phyloP scores from a whole-genome alignment of 2,797 vertebrate species.

The Phylloscopus collybita region DNA sequence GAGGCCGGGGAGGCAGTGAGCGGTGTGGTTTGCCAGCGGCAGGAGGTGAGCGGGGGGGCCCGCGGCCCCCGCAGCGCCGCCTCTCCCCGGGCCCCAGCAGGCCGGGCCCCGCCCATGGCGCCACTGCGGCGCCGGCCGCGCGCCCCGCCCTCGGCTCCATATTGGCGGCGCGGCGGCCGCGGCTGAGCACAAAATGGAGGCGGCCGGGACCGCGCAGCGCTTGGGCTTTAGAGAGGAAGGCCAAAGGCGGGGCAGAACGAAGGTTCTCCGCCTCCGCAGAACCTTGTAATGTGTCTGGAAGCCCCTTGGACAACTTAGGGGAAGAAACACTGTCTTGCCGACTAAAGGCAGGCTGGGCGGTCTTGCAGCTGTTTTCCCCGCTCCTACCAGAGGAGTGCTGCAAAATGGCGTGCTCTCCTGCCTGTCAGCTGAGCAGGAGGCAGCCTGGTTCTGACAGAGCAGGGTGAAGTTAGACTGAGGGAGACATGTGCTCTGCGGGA shows the following conservation, averaged over 20 bases:
- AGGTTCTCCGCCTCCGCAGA: background rate
- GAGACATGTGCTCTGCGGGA: background rate
- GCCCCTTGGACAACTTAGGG: no score
- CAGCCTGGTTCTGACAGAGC: background rate
- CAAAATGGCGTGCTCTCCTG: background rate
- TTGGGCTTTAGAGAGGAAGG: background rate
- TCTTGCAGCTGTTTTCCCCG: accelerated
- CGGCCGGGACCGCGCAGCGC: background rate
- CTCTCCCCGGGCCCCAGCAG: background rate
- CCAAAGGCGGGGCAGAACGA: accelerated
- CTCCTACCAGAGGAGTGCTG: accelerated
- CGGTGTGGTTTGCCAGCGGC: accelerated
- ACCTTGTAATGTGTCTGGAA: background rate
- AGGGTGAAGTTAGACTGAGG: background rate
- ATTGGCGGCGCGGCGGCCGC: background rate
- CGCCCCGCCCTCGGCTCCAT: conserved; percentile 31
- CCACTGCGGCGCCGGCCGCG: background rate
- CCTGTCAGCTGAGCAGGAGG: background rate
- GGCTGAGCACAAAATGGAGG: conserved; percentile 64
- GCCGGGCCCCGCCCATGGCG: background rate
- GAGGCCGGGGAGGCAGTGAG: no score
- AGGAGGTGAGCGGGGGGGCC: background rate
- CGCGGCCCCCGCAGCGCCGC: background rate
- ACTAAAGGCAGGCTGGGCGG: background rate
- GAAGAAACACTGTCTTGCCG: accelerated